These are phyloP conservation scores for Volucella inflata DNA, from an alignment of 2,888 invertebrate genomes.

Conservation along the genomic window DNA sequence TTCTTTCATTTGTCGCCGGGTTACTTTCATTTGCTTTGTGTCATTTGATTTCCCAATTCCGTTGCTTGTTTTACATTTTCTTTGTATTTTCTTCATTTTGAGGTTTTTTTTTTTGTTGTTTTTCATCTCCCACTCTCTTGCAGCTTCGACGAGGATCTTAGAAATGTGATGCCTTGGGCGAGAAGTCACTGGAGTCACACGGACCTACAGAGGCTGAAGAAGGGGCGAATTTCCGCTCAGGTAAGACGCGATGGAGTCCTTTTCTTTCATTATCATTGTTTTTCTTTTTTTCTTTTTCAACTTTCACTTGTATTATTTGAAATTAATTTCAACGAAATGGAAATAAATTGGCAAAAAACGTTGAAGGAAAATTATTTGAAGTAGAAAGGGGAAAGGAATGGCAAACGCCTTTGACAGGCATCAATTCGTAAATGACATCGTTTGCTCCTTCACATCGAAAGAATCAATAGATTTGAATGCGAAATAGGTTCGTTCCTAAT, in stretches of 20 bases:
- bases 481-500: constrained; percentile 3
- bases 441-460: constrained; percentile 26
- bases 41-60: constrained; percentile 65
- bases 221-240: constrained; percentile 91
- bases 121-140: neutral
- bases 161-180: constrained; percentile 89
- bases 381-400: neutral
- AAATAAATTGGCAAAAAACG: constrained; percentile 28
- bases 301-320: neutral
- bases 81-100: constrained; percentile 26
- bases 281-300: neutral
- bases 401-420: constrained; percentile 49
- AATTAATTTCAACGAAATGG: constrained; percentile 56
- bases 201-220: constrained; percentile 89
- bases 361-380: neutral
- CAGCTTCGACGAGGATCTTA: constrained; percentile 88
- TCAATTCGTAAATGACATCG: constrained; percentile 36
- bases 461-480: constrained; percentile 37
- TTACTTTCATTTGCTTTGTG: constrained; percentile 45
- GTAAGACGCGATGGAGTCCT: constrained; percentile 84
- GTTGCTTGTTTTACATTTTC: constrained; percentile 64
- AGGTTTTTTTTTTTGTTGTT: constrained; percentile 59
- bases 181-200: constrained; percentile 91
- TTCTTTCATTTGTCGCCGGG: constrained; percentile 29
- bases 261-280: neutral